A percentile compares a stretch with the other conserved stretches of the same genome.
Evolutionary conservation across 2,888 invertebrate species (phyloP).

Genomic region (Amiota minor): DNA sequence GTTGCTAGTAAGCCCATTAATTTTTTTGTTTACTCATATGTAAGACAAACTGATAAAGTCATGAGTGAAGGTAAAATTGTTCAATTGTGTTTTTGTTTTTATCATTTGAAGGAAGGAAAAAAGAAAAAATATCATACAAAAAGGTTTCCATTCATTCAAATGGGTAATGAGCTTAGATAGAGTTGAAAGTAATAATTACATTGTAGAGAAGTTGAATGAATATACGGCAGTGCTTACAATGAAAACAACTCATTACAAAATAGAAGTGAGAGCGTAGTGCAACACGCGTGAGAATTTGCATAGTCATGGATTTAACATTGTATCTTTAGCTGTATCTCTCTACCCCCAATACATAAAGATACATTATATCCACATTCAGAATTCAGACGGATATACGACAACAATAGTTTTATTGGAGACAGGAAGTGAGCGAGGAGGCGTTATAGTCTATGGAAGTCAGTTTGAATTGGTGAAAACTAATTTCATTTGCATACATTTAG

Average conservation of each 20-base stretch:
- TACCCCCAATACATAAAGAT: too few species aligned
- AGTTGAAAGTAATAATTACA: background rate
- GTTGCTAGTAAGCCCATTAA: too few species aligned
- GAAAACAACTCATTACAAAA: slow-evolving; percentile 10
- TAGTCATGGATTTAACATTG: slow-evolving; percentile 1
- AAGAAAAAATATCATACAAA: background rate
- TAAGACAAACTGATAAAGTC: slow-evolving; percentile 14
- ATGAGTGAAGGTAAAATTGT: background rate
- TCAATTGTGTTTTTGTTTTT: background rate
- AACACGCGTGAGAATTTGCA: slow-evolving; percentile 11
- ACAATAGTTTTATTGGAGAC: background rate
- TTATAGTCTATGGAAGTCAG: background rate
- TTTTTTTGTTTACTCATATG: too few species aligned
- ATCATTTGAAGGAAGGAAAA: background rate
- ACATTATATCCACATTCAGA: too few species aligned
- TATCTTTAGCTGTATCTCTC: too few species aligned
- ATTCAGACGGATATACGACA: background rate
- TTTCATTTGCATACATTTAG: slow-evolving; percentile 16
- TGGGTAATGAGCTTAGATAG: slow-evolving; percentile 14
- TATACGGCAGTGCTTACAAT: background rate
- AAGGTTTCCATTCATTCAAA: background rate
- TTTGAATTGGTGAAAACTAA: slow-evolving; percentile 11
- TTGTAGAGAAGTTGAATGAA: background rate
- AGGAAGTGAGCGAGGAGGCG: background rate
- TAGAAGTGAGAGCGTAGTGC: background rate